phyloP scores from a whole-genome alignment of 92 coral and sea anemone species.

The Meandrina meandrites region DNA sequence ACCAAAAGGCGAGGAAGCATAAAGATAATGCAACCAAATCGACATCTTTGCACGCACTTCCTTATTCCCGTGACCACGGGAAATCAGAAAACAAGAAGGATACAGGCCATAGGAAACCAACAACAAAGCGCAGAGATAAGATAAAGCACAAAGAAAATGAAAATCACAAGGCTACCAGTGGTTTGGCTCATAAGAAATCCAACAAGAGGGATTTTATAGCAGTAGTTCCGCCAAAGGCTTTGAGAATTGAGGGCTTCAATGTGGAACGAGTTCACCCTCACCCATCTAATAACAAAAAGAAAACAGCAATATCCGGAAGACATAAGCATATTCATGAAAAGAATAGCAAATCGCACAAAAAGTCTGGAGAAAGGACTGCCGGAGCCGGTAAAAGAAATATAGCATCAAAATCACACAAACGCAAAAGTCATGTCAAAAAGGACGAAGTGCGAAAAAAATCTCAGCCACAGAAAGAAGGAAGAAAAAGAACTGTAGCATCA shows the following conservation, averaged over 20 bases:
- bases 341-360: not conserved
- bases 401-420: not conserved
- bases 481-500: not conserved
- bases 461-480: not conserved
- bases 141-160: not conserved
- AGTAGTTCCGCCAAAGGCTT: conserved; percentile 17
- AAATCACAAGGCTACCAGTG: too few relatives aligned
- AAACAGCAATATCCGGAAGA: not conserved
- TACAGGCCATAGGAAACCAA: not conserved
- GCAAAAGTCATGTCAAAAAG: not conserved
- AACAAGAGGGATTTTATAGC: conserved; percentile 32
- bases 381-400: not conserved
- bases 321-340: not conserved
- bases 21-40: not conserved
- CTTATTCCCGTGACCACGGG: not conserved
- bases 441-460: not conserved
- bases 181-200: not conserved
- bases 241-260: conserved; percentile 30
- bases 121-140: not conserved
- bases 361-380: not conserved
- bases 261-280: conserved; percentile 19
- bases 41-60: not conserved
- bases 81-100: not conserved
- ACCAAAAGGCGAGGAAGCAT: not conserved
- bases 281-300: conserved; percentile 1